A percentile compares a stretch with the other conserved stretches of the same genome.
Evolutionary conservation across 2,888 invertebrate genomes (phyloP).

Genomic region (Argyra leucocephala): DNA sequence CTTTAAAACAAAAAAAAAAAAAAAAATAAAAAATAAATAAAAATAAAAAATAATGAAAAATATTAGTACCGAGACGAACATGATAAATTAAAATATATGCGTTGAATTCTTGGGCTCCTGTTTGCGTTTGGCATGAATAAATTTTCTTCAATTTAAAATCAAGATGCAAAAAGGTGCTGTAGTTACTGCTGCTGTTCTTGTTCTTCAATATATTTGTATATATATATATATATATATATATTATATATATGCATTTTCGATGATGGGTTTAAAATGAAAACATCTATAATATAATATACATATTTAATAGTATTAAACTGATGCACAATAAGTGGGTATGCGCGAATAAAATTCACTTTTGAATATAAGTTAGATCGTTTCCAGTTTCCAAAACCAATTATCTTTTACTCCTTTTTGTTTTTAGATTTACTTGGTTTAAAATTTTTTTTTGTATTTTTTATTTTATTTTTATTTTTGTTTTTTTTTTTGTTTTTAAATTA

Average conservation of each 20-base stretch:
- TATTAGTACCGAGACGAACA: background rate
- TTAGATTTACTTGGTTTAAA: background rate
- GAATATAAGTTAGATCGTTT: background rate
- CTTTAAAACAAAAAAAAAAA: background rate
- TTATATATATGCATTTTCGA: background rate
- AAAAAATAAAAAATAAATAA: background rate
- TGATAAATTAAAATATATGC: slow-evolving; percentile 12
- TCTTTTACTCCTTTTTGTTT: background rate
- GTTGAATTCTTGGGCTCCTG: slow-evolving; percentile 19
- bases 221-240: background rate
- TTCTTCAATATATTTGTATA: no score
- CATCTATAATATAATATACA: no score
- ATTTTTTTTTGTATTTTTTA: background rate
- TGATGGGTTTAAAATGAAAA: no score
- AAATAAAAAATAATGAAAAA: background rate
- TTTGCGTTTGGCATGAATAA: slow-evolving; percentile 23
- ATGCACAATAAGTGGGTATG: background rate
- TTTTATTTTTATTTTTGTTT: no score
- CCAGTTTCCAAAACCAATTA: background rate
- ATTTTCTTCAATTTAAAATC: slow-evolving; percentile 14
- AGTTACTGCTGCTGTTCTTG: background rate
- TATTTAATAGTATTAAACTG: no score
- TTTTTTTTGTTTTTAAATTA: no score
- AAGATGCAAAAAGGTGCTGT: slow-evolving; percentile 2
- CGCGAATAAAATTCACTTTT: background rate